A percentile compares a stretch with the other conserved stretches of the same genome.
These are phyloP conservation scores for Formica aserva DNA, from an alignment of 2,888 invertebrate genomes.

Conservation along the genomic window DNA sequence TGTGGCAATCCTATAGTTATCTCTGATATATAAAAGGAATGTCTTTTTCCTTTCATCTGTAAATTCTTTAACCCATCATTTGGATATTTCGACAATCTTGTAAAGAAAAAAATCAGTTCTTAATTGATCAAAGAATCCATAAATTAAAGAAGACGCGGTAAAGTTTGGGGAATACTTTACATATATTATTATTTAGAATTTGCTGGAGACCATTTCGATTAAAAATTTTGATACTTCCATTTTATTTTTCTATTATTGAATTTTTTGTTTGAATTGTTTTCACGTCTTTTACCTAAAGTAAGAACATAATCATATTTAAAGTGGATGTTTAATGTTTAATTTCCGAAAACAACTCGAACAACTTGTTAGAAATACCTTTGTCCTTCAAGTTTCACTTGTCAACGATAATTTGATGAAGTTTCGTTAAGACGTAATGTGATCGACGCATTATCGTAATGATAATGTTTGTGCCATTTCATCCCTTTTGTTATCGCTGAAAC, in stretches of 20 bases:
- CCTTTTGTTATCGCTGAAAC: not conserved
- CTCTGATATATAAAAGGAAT: not conserved
- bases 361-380: not conserved
- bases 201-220: not conserved
- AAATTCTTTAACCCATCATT: conserved; percentile 20
- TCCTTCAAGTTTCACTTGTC: not conserved
- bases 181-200: not conserved
- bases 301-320: not conserved
- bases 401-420: conserved; percentile 43
- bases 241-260: not conserved
- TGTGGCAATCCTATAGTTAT: not conserved
- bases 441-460: conserved; percentile 41
- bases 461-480: not conserved
- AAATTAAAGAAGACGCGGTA: not conserved
- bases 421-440: conserved; percentile 12
- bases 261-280: conserved; percentile 14
- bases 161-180: not conserved
- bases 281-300: not conserved
- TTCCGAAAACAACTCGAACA: conserved; percentile 9
- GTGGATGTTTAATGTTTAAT: conserved; percentile 20
- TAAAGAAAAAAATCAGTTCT: conserved; percentile 5
- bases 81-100: conserved; percentile 2
- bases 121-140: conserved; percentile 31
- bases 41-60: not conserved
- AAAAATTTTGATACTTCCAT: not conserved